A percentile compares a stretch with the other conserved stretches of the same genome.
Conservation (phyloP, 2,888 invertebrate species). For the Clivina fossor region DNA sequence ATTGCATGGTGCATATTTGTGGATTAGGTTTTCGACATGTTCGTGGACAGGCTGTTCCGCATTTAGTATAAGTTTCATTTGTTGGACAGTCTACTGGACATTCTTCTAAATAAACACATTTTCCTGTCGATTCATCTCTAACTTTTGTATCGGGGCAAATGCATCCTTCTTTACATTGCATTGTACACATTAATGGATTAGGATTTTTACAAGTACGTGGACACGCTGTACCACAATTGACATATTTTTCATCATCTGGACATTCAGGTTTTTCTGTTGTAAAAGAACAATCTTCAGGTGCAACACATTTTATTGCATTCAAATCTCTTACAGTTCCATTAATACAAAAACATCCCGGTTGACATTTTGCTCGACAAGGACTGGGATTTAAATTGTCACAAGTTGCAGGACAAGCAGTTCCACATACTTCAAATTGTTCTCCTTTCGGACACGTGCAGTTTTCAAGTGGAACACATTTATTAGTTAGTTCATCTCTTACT, state of each 20-base stretch:
- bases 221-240: constrained; percentile 12
- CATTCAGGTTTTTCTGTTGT: not conserved
- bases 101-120: constrained; percentile 26
- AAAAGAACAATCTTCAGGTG: not conserved
- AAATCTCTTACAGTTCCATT: constrained; percentile 8
- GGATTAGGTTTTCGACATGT: constrained; percentile 44
- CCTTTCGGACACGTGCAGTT: constrained; percentile 6
- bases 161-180: not conserved
- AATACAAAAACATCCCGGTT: constrained; percentile 7
- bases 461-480: constrained; percentile 25
- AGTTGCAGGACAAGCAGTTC: not conserved
- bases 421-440: constrained; percentile 10
- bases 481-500: constrained; percentile 23
- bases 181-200: constrained; percentile 1
- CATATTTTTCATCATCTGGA: constrained; percentile 8
- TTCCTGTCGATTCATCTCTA: not conserved
- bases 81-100: not conserved
- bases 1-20: constrained; percentile 4
- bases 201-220: constrained; percentile 9
- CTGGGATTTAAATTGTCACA: not conserved
- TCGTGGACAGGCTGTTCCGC: constrained; percentile 35
- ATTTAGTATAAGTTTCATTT: constrained; percentile 31
- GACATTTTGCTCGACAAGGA: not conserved
- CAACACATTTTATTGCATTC: constrained; percentile 3
- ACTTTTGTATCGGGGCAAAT: not conserved